phyloP scores from a whole-genome alignment of 2,797 vertebrate genomes.

The Diglossa cyanea region DNA sequence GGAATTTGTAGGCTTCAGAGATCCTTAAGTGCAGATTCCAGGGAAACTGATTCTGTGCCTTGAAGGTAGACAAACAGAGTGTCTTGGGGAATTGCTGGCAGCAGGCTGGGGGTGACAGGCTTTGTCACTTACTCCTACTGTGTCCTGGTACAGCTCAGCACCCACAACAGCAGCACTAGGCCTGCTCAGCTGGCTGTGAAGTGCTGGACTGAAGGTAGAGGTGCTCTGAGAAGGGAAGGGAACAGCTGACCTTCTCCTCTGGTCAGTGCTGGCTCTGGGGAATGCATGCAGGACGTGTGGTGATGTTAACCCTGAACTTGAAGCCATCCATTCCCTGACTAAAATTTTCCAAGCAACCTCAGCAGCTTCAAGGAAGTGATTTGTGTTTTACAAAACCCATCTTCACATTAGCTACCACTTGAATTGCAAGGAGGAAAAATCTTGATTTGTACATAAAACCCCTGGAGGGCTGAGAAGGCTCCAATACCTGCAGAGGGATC shows the following conservation, averaged over 20 bases:
- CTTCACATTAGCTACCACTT: not conserved
- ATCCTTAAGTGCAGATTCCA: not conserved
- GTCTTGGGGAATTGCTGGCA: not conserved
- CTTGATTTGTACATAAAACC: not conserved
- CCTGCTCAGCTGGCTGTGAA: not conserved
- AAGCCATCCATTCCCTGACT: not conserved
- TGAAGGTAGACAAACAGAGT: not conserved
- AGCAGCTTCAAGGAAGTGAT: not conserved
- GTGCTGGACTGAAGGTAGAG: not conserved
- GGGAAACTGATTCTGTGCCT: not conserved
- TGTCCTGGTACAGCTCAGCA: not conserved
- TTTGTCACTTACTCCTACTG: not conserved
- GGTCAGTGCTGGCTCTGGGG: not conserved
- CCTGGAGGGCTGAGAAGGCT: not conserved
- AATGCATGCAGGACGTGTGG: not conserved
- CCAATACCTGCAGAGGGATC: not conserved
- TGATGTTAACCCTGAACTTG: not conserved
- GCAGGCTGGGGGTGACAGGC: not conserved
- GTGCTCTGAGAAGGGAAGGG: not conserved
- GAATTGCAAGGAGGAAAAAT: not conserved
- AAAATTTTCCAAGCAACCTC: not conserved
- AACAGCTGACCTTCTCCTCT: not conserved
- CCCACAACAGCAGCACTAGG: not conserved
- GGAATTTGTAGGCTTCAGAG: not conserved
- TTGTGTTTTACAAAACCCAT: not conserved